phyloP scores from a whole-genome alignment of 1,140 invertebrate genomes.

The Drosophila littoralis region DNA sequence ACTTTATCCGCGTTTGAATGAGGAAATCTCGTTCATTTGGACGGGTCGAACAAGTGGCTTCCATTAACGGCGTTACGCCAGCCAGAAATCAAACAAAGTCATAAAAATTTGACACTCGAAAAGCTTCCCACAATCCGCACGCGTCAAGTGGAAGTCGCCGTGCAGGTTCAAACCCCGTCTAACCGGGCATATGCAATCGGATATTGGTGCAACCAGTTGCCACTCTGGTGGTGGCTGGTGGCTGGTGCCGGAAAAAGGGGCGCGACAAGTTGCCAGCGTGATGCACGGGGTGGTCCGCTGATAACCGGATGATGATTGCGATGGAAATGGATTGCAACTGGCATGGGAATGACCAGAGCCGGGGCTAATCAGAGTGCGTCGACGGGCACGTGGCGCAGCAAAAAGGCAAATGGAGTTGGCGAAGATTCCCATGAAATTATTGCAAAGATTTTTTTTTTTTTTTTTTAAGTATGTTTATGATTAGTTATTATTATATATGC shows the following conservation, averaged over 20 bases:
- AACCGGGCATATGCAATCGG: conserved; percentile 50
- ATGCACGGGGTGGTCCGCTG: conserved; percentile 30
- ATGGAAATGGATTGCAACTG: conserved; percentile 32
- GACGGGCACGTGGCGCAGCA: conserved; percentile 65
- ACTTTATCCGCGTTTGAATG: background rate
- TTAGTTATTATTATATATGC: conserved; percentile 73
- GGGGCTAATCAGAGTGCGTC: conserved; percentile 71
- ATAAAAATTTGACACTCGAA: conserved; percentile 79
- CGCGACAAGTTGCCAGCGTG: conserved; percentile 12
- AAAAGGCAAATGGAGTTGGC: conserved; percentile 28
- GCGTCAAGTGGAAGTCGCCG: conserved; percentile 51
- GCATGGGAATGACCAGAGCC: conserved; percentile 1
- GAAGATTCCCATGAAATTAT: conserved; percentile 71
- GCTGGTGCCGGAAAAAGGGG: conserved; percentile 11
- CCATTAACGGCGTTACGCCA: conserved; percentile 70
- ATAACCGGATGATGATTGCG: conserved; percentile 29
- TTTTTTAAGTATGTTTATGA: conserved; percentile 68
- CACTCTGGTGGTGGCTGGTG: conserved; percentile 39
- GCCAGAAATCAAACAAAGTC: conserved; percentile 78
- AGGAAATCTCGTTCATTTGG: conserved; percentile 63
- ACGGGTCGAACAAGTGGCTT: conserved; percentile 73
- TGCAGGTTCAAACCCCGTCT: background rate
- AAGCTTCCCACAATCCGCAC: conserved; percentile 71
- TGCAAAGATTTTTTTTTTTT: conserved; percentile 60
- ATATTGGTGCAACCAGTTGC: conserved; percentile 63